Percentiles rank a stretch among this genome's conserved stretches.
phyloP scores from a whole-genome alignment of 2,888 invertebrate genomes.

The Pecten maximus region DNA sequence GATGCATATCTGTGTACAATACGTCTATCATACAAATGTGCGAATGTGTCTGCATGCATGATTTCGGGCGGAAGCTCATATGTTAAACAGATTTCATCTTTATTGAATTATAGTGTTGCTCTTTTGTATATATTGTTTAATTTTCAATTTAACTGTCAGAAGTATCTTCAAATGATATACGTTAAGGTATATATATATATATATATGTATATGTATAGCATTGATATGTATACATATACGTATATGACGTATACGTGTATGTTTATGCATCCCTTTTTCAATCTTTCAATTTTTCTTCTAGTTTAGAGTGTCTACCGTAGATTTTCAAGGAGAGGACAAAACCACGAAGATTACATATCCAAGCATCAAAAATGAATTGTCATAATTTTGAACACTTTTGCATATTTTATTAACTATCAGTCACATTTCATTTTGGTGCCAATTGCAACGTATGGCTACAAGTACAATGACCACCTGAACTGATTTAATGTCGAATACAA shows the following conservation, averaged over 20 bases:
- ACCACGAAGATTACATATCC: not conserved
- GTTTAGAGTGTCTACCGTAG: slow-evolving; percentile 3
- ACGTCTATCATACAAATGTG: not conserved
- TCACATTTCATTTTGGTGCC: not conserved
- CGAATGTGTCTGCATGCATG: not conserved
- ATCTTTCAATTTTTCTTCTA: slow-evolving; percentile 35
- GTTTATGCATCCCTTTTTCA: slow-evolving; percentile 26
- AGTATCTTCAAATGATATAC: not conserved
- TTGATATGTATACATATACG: not conserved
- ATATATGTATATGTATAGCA: not conserved
- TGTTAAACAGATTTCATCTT: slow-evolving; percentile 1
- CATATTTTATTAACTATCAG: not conserved
- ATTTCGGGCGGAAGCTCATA: not conserved
- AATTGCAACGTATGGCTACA: not conserved
- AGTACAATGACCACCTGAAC: not conserved
- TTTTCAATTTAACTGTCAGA: slow-evolving; percentile 13
- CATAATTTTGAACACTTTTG: not conserved
- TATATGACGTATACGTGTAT: slow-evolving; percentile 1
- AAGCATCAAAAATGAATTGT: not conserved
- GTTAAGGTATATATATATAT: not conserved
- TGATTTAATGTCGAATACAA: not conserved
- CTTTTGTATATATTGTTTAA: slow-evolving; percentile 10
- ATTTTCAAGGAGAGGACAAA: slow-evolving; percentile 1
- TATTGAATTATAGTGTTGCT: slow-evolving; percentile 19
- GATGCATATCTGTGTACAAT: not conserved